A percentile compares a stretch with the other conserved stretches of the same genome.
These are phyloP conservation scores for Gambusia affinis DNA, from an alignment of 2,113 vertebrate genomes.

Conservation along the genomic window DNA sequence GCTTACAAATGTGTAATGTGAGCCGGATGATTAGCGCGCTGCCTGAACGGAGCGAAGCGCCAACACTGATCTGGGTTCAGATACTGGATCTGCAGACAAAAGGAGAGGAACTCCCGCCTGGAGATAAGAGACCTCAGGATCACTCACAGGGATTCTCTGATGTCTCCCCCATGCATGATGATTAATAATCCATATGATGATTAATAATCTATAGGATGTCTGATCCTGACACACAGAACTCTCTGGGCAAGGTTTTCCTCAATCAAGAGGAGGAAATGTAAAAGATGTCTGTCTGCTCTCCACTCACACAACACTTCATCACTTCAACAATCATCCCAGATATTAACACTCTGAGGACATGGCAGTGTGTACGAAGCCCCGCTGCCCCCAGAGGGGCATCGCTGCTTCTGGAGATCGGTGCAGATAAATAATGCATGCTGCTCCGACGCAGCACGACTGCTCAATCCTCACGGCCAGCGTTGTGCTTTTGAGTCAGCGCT, in stretches of 20 bases:
- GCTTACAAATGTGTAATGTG: conserved; percentile 26
- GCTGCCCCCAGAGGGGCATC: conserved; percentile 34
- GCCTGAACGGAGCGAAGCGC: conserved; percentile 22
- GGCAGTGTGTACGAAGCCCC: conserved; percentile 2
- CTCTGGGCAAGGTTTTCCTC: conserved; percentile 13
- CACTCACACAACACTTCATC: not conserved
- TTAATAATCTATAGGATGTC: not conserved
- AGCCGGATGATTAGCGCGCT: conserved; percentile 22
- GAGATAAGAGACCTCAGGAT: conserved; percentile 40
- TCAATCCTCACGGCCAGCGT: conserved; percentile 35
- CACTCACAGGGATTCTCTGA: not conserved
- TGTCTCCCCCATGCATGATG: conserved; percentile 10
- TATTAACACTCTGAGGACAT: conserved; percentile 5
- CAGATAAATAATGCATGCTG: conserved; percentile 66
- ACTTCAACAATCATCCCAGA: not conserved
- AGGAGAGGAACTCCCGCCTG: conserved; percentile 39
- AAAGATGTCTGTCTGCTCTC: conserved; percentile 22
- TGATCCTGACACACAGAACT: conserved; percentile 11
- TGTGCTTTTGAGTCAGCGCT: conserved; percentile 6
- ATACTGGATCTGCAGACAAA: conserved; percentile 55
- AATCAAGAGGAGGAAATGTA: conserved; percentile 24
- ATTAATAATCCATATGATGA: too few species aligned
- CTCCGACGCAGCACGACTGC: conserved; percentile 54
- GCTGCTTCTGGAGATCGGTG: conserved; percentile 57
- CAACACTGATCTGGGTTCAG: conserved; percentile 46